A percentile compares a stretch with the other conserved stretches of the same genome.
phyloP scores from a whole-genome alignment of 1,140 invertebrate genomes.

The Meloidogyne chitwoodi region DNA sequence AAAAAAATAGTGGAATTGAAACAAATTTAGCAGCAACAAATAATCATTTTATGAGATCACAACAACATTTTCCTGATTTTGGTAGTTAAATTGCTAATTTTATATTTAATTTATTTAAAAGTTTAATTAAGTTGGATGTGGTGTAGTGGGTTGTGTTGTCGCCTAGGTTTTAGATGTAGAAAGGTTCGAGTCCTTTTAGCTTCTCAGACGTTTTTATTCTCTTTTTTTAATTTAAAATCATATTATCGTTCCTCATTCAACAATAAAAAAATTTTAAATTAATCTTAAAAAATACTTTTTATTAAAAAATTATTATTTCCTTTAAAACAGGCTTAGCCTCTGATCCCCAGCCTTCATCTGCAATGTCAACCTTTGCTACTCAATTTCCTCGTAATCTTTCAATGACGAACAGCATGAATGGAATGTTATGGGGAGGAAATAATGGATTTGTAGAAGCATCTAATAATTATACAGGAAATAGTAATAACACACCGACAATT shows the following conservation, averaged over 20 bases:
- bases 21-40: neutral
- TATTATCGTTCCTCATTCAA: too few relatives aligned
- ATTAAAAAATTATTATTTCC: too few relatives aligned
- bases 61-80: neutral
- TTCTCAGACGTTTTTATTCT: neutral
- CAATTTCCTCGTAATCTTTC: neutral
- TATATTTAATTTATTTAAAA: neutral
- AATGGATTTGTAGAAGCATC: neutral
- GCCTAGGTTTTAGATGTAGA: neutral
- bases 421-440: neutral
- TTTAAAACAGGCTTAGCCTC: neutral
- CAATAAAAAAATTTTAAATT: too few relatives aligned
- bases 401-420: neutral
- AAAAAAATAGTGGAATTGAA: neutral
- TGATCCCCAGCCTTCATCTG: neutral
- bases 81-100: neutral
- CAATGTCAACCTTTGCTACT: neutral
- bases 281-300: too few relatives aligned
- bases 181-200: neutral
- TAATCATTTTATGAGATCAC: neutral
- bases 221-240: neutral
- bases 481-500: neutral
- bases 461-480: neutral
- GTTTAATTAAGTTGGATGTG: neutral
- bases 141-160: neutral